Base-by-base conservation (phyloP, 2,888 invertebrate species). In the Lathronympha strigana region DNA sequence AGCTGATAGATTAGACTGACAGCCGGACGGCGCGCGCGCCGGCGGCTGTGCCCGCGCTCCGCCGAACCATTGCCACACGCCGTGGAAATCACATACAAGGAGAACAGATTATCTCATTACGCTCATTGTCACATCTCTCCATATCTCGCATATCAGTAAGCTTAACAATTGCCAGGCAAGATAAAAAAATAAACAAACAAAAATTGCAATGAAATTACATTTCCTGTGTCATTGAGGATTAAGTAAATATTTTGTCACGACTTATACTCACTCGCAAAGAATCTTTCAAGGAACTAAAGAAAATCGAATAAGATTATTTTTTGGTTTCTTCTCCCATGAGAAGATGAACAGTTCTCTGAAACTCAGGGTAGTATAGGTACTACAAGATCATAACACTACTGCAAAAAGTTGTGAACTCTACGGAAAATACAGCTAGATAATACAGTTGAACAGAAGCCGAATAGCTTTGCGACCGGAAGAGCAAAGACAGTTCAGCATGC, bases 21-120 rank as follows among this genome's bases (percentile, higher is more conserved):
- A 68, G 68, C 68, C 75, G 72, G 58, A 70, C 79, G 77, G 76
- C 73, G 69, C 67, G 47, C 67, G 68, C 63, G 73, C 71, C 70
- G 70, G 72, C 70, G 63, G 71, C 69, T 66, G 68, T 71, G 71
- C 60, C 73, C 70, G 69, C 76, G 76, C 70, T 74, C 69, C 68
- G 72, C 73, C 72, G 71, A 73, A 83, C 87, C 88, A 87, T 87
- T 88, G 89, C 87, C 88, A 82, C 82, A 75, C 77, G 75, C 75
- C 72, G 76, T 78, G 79, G 67, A 72, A 74, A 73, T 72, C 70
- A 72, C 69, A 69, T 70, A 72, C 71, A 71, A 70, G 71, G 74
- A 74, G 74, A 67, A 57, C 55, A 21, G 61, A 66, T 66, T 62
- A 63, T 53, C 63, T 63, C 61, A 62, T 69, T 58, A 67, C 50